Evolutionary conservation across 2,888 invertebrate species (phyloP).

Genomic region (Hydrotaea cyrtoneurina): DNA sequence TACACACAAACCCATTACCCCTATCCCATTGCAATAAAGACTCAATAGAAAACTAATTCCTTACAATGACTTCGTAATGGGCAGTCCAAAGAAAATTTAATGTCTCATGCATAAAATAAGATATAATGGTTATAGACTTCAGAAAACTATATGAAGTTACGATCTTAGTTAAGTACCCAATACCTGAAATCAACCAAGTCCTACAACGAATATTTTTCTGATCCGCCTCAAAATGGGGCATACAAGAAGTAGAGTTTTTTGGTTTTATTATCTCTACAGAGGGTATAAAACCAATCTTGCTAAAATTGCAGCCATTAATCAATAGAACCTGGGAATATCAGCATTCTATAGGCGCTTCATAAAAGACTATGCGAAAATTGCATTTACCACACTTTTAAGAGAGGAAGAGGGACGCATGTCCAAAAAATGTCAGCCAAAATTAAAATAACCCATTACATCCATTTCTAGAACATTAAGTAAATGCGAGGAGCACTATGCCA

Average conservation of each 20-base stretch:
- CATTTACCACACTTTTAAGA: constrained; percentile 19
- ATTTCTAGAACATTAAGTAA: constrained; percentile 31
- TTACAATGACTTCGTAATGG: constrained; percentile 28
- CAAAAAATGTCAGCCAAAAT: constrained; percentile 29
- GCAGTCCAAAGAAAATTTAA: constrained; percentile 27
- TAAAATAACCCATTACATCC: constrained; percentile 42
- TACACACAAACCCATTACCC: constrained; percentile 28
- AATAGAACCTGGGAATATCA: constrained; percentile 9
- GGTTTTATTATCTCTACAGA: too few relatives aligned
- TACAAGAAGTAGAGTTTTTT: too few relatives aligned
- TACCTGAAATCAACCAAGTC: not conserved
- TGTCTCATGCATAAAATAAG: constrained; percentile 27
- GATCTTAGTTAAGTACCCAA: constrained; percentile 21
- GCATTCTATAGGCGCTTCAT: constrained; percentile 24
- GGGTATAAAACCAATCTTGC: not conserved
- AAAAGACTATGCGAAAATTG: constrained; percentile 34
- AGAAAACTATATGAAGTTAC: constrained; percentile 22
- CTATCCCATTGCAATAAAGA: constrained; percentile 20
- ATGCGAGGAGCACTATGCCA: constrained; percentile 49
- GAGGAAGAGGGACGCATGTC: constrained; percentile 24
- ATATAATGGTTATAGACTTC: constrained; percentile 33
- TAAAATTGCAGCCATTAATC: not conserved
- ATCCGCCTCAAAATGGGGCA: too few relatives aligned
- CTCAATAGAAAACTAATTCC: constrained; percentile 31
- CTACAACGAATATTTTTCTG: not conserved